These are phyloP conservation scores for Anodontia alba DNA, from an alignment of 2,888 invertebrate genomes.

Conservation along the genomic window DNA sequence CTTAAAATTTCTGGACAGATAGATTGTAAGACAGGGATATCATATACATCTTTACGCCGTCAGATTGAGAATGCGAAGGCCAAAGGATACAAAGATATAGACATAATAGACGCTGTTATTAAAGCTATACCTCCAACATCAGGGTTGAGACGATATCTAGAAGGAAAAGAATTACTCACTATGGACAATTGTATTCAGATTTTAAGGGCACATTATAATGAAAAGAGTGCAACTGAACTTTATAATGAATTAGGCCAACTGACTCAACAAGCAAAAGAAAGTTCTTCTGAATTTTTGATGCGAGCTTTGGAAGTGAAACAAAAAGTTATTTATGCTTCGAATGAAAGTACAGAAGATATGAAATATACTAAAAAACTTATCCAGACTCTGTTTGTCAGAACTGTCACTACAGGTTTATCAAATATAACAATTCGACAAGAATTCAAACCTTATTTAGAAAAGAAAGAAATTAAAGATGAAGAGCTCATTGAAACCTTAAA, in stretches of 20 bases:
- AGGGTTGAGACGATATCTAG: neutral
- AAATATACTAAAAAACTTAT: conserved; percentile 22
- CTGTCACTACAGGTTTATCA: conserved; percentile 18
- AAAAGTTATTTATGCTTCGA: too few species aligned
- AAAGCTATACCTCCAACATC: conserved; percentile 14
- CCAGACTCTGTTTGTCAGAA: conserved; percentile 11
- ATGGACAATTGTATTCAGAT: neutral
- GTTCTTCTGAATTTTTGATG: conserved; percentile 22
- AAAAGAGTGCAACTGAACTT: conserved; percentile 29
- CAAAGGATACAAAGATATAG: conserved; percentile 1
- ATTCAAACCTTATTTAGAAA: conserved; percentile 18
- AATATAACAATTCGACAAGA: conserved; percentile 14
- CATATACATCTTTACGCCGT: neutral
- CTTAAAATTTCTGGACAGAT: conserved; percentile 11
- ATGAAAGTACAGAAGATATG: conserved; percentile 17
- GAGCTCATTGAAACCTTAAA: conserved; percentile 26
- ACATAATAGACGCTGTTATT: conserved; percentile 3
- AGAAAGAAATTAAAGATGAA: conserved; percentile 2
- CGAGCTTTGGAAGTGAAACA: conserved; percentile 24
- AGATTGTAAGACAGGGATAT: conserved; percentile 8
- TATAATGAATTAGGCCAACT: conserved; percentile 26
- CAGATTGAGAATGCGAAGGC: conserved; percentile 4
- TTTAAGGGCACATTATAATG: conserved; percentile 27
- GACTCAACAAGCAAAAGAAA: conserved; percentile 20
- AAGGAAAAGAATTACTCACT: neutral